Evolutionary conservation across 2,888 invertebrate genomes (phyloP), one percentile per base, ranked within the genome.

Genomic region (Brassicogethes aeneus): DNA sequence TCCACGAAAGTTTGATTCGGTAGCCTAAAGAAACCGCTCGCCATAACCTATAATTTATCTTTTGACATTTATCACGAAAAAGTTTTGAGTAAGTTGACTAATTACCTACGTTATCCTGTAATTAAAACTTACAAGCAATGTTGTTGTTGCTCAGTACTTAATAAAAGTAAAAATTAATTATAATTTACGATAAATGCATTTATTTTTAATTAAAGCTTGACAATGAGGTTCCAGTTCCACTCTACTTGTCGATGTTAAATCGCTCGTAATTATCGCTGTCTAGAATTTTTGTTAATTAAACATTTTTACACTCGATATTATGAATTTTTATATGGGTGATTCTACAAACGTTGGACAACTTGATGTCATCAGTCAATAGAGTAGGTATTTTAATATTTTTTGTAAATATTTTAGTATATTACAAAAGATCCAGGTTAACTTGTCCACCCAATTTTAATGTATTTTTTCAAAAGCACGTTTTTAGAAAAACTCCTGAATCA

Each of bases 181-280:
- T 32, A 12, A 32, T 32, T 32, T 32, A 32, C 32, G 32, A 13
- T 32, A 10, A 32, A 12, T 12, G 32, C 32, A 32, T 32, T 32
- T 3, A 36, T 36, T 36, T 36, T 36, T 36, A 36, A 36, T 36
- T 36, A 36, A 16, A n/a, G 8, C 12, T 36, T 36, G 36, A 36
- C 36, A 36, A 15, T 36, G 36, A 8, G 32, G 32, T 32, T 36
- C 17, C 5, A 10, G 36, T 36, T 36, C 17, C 36, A 17, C 17
- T 36, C 36, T 36, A 36, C 12, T 36, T 36, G 2, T 16, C 3
- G n/a, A n/a, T 32, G 7, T 29, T 7, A 29, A 29, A 29, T 29
- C n/a, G n/a, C n/a, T n/a, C n/a, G n/a, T n/a, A n/a, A n/a, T n/a
- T n/a, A n/a, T n/a, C n/a, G n/a, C n/a, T n/a, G n/a, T n/a, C n/a